A percentile compares a stretch with the other conserved stretches of the same genome.
Conservation (phyloP, 2,797 vertebrate genomes). For the Cephalopachus bancanus region DNA sequence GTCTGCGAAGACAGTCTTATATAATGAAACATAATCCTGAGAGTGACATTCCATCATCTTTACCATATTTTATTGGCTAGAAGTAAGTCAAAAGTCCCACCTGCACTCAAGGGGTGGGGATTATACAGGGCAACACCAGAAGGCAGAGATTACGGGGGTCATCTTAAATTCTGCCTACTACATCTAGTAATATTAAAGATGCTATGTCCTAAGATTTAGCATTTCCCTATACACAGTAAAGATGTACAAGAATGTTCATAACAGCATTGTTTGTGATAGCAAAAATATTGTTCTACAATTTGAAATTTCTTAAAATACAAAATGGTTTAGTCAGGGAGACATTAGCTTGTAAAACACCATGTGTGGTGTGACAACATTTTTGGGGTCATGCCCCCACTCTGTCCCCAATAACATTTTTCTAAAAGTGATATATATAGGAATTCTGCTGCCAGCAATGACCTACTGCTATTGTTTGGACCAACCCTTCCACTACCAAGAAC, state of each 20-base stretch:
- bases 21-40: conserved; percentile 24
- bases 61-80: conserved; percentile 5
- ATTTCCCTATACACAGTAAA: not conserved
- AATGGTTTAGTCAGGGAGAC: conserved; percentile 37
- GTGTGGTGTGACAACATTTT: conserved; percentile 50
- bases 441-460: conserved; percentile 31
- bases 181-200: conserved; percentile 49
- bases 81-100: conserved; percentile 31
- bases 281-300: conserved; percentile 55
- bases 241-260: not conserved
- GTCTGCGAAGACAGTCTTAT: not conserved
- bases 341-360: conserved; percentile 38
- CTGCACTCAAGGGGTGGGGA: not conserved
- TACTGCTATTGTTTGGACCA: conserved; percentile 25
- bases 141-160: not conserved
- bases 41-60: not conserved
- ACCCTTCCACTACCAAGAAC: not conserved
- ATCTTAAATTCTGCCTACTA: conserved; percentile 47
- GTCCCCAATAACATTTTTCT: not conserved
- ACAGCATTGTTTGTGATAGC: not conserved
- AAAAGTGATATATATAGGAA: not conserved
- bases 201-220: not conserved
- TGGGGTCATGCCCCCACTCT: not conserved
- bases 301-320: conserved; percentile 50
- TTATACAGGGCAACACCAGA: not conserved